Evolutionary conservation across 2,113 vertebrate species (phyloP).

Genomic region (Petrocephalus zakoni): DNA sequence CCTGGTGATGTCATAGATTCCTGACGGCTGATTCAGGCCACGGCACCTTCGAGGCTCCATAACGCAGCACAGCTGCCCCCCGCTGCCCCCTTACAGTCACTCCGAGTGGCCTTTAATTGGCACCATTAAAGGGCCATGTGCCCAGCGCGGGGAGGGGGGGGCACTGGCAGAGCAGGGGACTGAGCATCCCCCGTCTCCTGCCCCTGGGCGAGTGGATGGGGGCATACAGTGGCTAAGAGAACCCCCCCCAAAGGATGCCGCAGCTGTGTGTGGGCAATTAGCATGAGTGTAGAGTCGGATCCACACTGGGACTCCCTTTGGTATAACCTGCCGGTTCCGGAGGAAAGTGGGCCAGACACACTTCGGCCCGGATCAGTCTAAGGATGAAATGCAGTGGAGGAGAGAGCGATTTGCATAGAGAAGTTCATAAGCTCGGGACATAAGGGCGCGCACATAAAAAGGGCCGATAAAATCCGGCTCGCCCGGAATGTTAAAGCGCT

Average conservation of each 20-base stretch:
- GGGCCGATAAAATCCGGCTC: slow-evolving; percentile 62
- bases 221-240: not conserved
- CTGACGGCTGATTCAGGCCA: slow-evolving; percentile 46
- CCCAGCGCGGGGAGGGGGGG: slow-evolving; percentile 37
- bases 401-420: slow-evolving; percentile 70
- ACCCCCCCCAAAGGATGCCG: not conserved
- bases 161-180: not conserved
- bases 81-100: slow-evolving; percentile 32
- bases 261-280: not conserved
- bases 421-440: slow-evolving; percentile 70
- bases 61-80: slow-evolving; percentile 52
- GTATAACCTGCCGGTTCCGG: not conserved
- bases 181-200: not conserved
- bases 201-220: not conserved
- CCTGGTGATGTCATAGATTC: slow-evolving; percentile 57
- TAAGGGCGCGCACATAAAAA: slow-evolving; percentile 67
- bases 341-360: not conserved
- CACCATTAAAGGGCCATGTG: slow-evolving; percentile 39
- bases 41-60: slow-evolving; percentile 43
- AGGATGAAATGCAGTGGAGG: not conserved
- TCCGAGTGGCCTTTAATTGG: slow-evolving; percentile 45
- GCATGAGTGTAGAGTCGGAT: not conserved
- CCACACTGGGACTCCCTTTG: no score
- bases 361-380: not conserved
- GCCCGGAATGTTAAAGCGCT: slow-evolving; percentile 71